phyloP scores from a whole-genome alignment of 2,797 vertebrate species.

The Anguilla obscura region DNA sequence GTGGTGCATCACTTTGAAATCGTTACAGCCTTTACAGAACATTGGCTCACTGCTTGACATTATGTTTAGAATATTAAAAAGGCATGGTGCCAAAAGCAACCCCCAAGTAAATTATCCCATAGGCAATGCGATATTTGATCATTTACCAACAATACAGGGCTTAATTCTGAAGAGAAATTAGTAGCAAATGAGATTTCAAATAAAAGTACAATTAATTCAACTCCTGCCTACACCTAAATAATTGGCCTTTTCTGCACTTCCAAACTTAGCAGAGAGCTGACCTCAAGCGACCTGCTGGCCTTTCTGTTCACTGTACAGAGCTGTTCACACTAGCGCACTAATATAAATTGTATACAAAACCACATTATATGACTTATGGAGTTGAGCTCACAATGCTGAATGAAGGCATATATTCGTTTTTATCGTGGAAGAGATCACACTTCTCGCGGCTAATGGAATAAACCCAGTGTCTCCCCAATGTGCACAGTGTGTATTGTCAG shows the following conservation, averaged over 20 bases:
- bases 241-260: background rate
- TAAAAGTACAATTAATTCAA: background rate
- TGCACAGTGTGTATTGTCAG: background rate
- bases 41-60: slow-evolving; percentile 4
- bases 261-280: background rate
- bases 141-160: background rate
- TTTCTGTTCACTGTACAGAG: background rate
- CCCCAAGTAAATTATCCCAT: slow-evolving; percentile 8
- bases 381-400: background rate
- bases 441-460: background rate
- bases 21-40: background rate
- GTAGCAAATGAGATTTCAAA: background rate
- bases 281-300: background rate
- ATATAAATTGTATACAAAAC: background rate
- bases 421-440: background rate
- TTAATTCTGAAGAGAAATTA: slow-evolving; percentile 4
- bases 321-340: background rate
- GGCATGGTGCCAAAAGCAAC: background rate
- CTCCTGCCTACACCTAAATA: background rate
- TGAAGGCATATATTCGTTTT: background rate
- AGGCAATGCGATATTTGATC: slow-evolving; percentile 20
- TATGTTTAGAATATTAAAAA: slow-evolving; percentile 22
- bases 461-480: background rate
- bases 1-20: slow-evolving; percentile 17
- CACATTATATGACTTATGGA: background rate